A percentile compares a stretch with the other conserved stretches of the same genome.
These are phyloP conservation scores for Pangasius sanitwongsei DNA, from an alignment of 2,797 vertebrate genomes.

Conservation along the genomic window DNA sequence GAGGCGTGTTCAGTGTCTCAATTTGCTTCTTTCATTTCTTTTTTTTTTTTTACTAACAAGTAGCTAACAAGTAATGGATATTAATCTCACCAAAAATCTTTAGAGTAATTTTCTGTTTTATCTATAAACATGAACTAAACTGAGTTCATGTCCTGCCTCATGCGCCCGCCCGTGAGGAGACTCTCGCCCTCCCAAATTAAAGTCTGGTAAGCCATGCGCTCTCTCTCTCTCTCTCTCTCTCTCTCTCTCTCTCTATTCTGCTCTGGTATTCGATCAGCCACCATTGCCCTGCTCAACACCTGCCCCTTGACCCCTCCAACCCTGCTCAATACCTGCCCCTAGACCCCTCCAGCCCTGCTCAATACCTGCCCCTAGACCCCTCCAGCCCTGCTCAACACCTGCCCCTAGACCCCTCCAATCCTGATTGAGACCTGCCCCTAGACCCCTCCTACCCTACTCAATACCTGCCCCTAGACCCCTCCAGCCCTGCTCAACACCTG, in stretches of 20 bases:
- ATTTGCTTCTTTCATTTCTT: neutral
- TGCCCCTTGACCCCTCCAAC: too few relatives aligned
- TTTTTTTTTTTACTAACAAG: neutral
- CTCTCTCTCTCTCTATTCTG: neutral
- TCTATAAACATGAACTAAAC: neutral
- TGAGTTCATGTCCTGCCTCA: neutral
- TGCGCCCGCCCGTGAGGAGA: neutral
- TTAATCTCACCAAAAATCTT: neutral
- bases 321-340: too few relatives aligned
- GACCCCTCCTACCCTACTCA: neutral
- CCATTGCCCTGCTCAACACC: neutral
- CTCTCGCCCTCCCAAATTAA: neutral
- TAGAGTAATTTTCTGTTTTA: neutral
- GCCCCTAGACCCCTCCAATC: neutral
- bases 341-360: too few relatives aligned
- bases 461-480: neutral
- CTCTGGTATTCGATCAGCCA: neutral
- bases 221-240: neutral
- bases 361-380: too few relatives aligned
- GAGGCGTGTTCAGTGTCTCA: neutral
- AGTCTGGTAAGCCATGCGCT: neutral
- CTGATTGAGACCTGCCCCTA: neutral
- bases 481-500: neutral
- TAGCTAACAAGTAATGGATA: neutral
- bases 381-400: too few relatives aligned